Base-by-base conservation (phyloP, 2,888 invertebrate genomes). In the Hypolimnas misippus region DNA sequence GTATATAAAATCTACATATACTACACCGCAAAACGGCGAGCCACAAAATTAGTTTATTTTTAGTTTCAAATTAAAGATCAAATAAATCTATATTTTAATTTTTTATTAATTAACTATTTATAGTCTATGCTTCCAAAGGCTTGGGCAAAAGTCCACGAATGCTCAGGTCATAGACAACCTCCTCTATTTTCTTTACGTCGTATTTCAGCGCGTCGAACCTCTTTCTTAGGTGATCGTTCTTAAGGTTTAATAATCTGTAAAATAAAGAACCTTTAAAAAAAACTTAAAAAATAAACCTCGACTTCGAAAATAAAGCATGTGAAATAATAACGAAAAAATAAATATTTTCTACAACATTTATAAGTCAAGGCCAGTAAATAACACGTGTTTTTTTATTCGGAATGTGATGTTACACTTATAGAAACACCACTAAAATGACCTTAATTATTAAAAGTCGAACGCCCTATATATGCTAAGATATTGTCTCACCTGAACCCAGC, bases 151-250 rank as follows among this genome's bases (percentile, higher is more conserved):
- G 87, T 0, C 97, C 97, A 21, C 97, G 90, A 70, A 97, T 96
- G 67, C 96, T 96, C 42, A 98, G 93, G 78, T 98, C 97, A 75
- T 97, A 97, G 0, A 97, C 97, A 0, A 98, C 96, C 82, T 97
- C 97, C 79, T 98, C 98, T 14, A 98, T 97, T 84, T 98, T 98
- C 85, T 98, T 98, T 19, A 98, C 95, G 78, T 98, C 98, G 78
- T 98, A 98, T 70, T 98, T 96, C 1, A 98, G 89, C 0, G 94
- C 95, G 87, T 98, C 98, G 75, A 96, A 98, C 12, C 96, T 93
- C 79, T 97, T 98, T 56, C 98, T 93, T 2, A 98, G 87, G 5
- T 94, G 94, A 79, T 98, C 98, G 84, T 98, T 98, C 85, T 98
- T 98, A 54, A 98, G 90, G 80, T 98, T 98, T 12, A 98, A 83